Evolutionary conservation across 2,797 vertebrate species (phyloP), one percentile per base, ranked within the genome.

Genomic region (Mormyrus hasselquistii): DNA sequence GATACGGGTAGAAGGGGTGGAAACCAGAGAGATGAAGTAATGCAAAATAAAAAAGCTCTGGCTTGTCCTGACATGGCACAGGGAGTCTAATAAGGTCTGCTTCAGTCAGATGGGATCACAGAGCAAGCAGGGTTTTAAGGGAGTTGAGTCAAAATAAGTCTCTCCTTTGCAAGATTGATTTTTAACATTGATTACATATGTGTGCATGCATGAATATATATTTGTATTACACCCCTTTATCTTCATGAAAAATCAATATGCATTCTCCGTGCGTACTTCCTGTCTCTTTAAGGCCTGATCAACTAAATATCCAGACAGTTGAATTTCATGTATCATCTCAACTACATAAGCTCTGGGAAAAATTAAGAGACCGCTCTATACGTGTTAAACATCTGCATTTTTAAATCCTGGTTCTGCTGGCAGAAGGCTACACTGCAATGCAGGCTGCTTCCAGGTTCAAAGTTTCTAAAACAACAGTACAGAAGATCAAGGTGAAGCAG

Each of bases 21-120:
- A 3, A 8, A 41, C 41, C 34, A 44, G 57, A 25, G 57, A 52
- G 12, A 4, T 65, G 38, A 87, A 49, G 57, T 62, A 87, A 87
- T 49, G 12, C 53, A 87, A 87, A 41, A 49, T 62, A 25, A 16
- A 87, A 87, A 2, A n/a, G 29, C 14, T 87, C 22, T 19, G 41
- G 38, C 86, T 87, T 87, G 86, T 87, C 57, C n/a, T 62, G 86
- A 87, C 55, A 47, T 62, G 38, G 19, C 57, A 87, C 57, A 19
- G 29, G 53, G 50, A 2, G 12, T 10, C 10, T n/a, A 29, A 0
- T 29, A 14, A 85, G 12, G 49, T 25, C 44, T 47, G 10, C 34
- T 86, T 55, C 25, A 55, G 9, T 41, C 22, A 57, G 85, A 86
- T 19, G 22, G n/a, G 4, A 57, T 55, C 84, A 57, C 52, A 25